Evolutionary conservation across 35 echinoderm and acorn worm species (phyloP), one percentile per base, ranked within the genome.

Genomic region (Hemicentrotus pulcherrimus): DNA sequence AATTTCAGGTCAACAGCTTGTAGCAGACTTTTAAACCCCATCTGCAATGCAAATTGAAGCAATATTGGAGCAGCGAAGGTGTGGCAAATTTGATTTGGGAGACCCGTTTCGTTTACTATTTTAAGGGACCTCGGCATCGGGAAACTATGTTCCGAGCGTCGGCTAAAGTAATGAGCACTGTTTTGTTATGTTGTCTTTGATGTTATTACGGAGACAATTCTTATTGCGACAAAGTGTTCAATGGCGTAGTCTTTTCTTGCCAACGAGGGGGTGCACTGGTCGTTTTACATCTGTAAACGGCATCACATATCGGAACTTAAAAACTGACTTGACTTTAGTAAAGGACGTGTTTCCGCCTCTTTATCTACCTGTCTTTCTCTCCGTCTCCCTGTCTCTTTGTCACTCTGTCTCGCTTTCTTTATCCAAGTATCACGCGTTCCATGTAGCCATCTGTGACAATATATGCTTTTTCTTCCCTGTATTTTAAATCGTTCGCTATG

Each of bases 1-100:
- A 78, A 78, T 28, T 78, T 78, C 65, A 78, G 22, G 65, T 78
- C 65, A 78, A n/a, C 65, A 78, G 65, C 65, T 78, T n/a, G 65
- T 78, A 78, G 65, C 65, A 78, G 65, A 78, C 65, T 78, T 78
- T 78, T n/a, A 78, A 78, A 78, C 65, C 35, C 65, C 65, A 78
- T 78, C 65, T 78, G 65, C 65, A 78, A 78, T 78, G 65, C 65
- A 78, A 78, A 78, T 78, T 78, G 65, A 78, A 78, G 65, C 65
- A 78, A 78, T 78, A 78, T 22, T 78, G 19, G 22, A n/a, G 65
- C 65, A n/a, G 65, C 65, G 24, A 28, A 78, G 65, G 65, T 78
- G 65, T 78, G 65, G 65, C 19, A 78, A 78, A 78, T 78, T 78
- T n/a, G 65, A 78, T 78, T 78, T 78, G 4, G 6, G 65, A 78